Evolutionary conservation across 1,140 invertebrate species (phyloP).

Genomic region (Anastrepha ludens): DNA sequence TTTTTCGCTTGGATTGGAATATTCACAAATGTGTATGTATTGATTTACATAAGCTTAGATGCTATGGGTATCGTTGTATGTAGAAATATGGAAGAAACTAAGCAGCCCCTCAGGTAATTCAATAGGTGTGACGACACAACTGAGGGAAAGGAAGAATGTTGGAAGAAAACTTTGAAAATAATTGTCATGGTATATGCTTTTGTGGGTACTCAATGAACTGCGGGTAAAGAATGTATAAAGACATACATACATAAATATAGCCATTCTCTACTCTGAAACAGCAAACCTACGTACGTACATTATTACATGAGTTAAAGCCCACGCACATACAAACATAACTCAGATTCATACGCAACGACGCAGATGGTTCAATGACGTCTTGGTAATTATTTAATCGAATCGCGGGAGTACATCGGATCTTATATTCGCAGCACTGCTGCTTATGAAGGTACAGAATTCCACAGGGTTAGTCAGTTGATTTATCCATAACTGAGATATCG

Average conservation of each 20-base stretch:
- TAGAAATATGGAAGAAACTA: no score
- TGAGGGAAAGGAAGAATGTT: not conserved
- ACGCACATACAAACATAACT: no score
- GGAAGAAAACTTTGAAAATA: not conserved
- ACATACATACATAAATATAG: not conserved
- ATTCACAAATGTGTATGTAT: no score
- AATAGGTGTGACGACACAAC: not conserved
- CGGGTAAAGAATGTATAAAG: not conserved
- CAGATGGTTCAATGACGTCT: not conserved
- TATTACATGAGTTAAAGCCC: not conserved
- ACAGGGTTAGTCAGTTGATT: conserved; percentile 32
- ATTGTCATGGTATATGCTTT: not conserved
- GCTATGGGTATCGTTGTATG: no score
- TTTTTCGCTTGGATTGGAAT: no score
- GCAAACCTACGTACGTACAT: not conserved
- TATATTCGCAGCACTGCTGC: not conserved
- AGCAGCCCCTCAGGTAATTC: not conserved
- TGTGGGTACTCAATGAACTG: not conserved
- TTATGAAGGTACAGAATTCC: not conserved
- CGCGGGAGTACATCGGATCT: conserved; percentile 12
- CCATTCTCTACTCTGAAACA: no score
- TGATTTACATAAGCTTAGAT: no score
- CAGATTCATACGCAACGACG: not conserved
- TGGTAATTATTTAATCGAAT: conserved; percentile 5
- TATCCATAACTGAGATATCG: conserved; percentile 13